These are phyloP conservation scores for Caenorhabditis macrosperma DNA, from an alignment of 2,888 invertebrate genomes.

Conservation along the genomic window DNA sequence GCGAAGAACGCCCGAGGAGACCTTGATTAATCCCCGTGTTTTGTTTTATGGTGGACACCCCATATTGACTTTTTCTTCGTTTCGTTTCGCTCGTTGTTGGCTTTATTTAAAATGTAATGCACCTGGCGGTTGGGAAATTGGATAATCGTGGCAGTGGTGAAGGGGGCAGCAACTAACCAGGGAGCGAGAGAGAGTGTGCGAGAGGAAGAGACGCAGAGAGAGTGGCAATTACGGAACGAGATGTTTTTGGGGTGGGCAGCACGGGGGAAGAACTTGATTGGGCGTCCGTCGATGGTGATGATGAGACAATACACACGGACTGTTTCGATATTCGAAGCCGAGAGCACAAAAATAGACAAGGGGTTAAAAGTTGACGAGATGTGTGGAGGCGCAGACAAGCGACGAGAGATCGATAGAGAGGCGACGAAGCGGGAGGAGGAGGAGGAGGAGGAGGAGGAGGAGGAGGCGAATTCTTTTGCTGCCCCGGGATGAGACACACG, in stretches of 20 bases:
- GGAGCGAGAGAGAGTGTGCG: conserved; percentile 35
- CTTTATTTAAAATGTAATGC: not conserved
- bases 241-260: conserved; percentile 19
- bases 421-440: conserved; percentile 20
- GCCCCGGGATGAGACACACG: conserved; percentile 31
- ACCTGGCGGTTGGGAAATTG: not conserved
- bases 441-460: too few species aligned
- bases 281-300: not conserved
- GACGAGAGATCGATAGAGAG: conserved; percentile 49
- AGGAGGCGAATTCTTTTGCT: conserved; percentile 30
- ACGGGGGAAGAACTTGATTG: conserved; percentile 37
- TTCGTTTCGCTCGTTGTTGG: not conserved
- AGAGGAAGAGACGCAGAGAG: conserved; percentile 47
- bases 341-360: conserved; percentile 1
- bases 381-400: conserved; percentile 32
- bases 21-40: not conserved
- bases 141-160: conserved; percentile 26
- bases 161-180: conserved; percentile 29
- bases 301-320: too few species aligned
- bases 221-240: conserved; percentile 40
- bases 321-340: conserved; percentile 1
- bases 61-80: too few species aligned
- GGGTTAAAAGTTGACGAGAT: conserved; percentile 26
- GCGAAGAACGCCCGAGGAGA: not conserved
- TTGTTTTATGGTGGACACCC: not conserved